These are phyloP conservation scores for Dolichotis patagonum DNA, from an alignment of 2,113 vertebrate species.

Conservation along the genomic window DNA sequence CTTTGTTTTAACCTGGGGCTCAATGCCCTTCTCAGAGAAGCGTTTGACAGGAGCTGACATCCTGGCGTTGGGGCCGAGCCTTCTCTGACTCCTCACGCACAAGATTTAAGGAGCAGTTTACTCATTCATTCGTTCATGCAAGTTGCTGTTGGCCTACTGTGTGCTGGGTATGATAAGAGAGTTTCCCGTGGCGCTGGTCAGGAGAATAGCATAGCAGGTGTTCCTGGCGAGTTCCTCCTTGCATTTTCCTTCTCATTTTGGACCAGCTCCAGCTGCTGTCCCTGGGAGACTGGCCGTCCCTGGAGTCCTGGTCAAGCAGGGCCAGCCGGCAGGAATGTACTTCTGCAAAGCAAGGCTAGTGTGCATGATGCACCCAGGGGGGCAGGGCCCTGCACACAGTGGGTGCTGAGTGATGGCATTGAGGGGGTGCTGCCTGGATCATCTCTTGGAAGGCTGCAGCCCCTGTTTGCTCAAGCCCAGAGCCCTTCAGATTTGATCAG, in stretches of 20 bases:
- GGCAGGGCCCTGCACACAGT: neutral
- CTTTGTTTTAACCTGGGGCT: neutral
- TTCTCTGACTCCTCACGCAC: rapidly evolving
- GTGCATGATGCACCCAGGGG: rapidly evolving
- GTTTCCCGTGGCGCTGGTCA: neutral
- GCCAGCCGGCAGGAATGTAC: neutral
- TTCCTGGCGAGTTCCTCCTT: neutral
- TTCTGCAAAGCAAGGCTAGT: neutral
- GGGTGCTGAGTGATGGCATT: neutral
- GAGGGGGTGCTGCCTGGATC: neutral
- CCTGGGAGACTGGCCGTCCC: neutral
- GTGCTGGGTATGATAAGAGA: neutral
- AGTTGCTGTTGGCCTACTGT: neutral
- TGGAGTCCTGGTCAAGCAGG: neutral
- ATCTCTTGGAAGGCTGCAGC: neutral
- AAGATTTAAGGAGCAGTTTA: rapidly evolving
- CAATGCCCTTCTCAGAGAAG: neutral
- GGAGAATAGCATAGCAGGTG: neutral
- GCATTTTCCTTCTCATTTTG: neutral
- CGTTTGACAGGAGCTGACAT: neutral
- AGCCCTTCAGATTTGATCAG: neutral
- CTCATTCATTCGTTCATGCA: rapidly evolving
- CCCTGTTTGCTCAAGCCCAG: neutral
- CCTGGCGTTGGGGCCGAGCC: rapidly evolving
- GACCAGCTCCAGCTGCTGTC: neutral